phyloP scores from a whole-genome alignment of 2,888 invertebrate species.

The Ornithoptera alexandrae region DNA sequence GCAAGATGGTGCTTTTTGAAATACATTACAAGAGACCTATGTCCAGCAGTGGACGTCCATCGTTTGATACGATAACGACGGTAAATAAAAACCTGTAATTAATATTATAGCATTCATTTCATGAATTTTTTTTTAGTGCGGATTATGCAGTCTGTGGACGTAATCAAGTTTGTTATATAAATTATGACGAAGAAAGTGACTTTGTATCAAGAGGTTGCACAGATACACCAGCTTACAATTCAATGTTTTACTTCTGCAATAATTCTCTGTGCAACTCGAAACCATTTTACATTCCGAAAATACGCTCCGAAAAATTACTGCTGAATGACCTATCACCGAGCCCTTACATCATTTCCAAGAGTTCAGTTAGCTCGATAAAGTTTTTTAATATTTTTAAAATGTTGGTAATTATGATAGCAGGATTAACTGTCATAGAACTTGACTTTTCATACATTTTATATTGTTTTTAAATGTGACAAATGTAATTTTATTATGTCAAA shows the following conservation, averaged over 20 bases:
- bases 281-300: slow-evolving; percentile 34
- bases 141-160: slow-evolving; percentile 51
- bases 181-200: slow-evolving; percentile 47
- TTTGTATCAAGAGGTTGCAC: slow-evolving; percentile 58
- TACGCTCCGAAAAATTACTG: slow-evolving; percentile 23
- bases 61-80: too few relatives aligned
- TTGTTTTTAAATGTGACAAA: slow-evolving; percentile 12
- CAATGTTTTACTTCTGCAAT: slow-evolving; percentile 53
- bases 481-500: slow-evolving; percentile 13
- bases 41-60: too few relatives aligned
- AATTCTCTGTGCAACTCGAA: slow-evolving; percentile 46
- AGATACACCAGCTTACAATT: slow-evolving; percentile 50
- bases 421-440: slow-evolving; percentile 12
- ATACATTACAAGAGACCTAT: too few relatives aligned
- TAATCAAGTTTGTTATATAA: slow-evolving; percentile 56
- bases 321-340: slow-evolving; percentile 12
- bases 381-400: slow-evolving; percentile 3
- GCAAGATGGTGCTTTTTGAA: too few relatives aligned
- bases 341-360: not conserved
- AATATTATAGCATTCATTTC: too few relatives aligned
- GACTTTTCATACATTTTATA: slow-evolving; percentile 14
- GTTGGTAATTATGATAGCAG: slow-evolving; percentile 11
- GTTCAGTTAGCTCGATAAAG: slow-evolving; percentile 1
- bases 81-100: too few relatives aligned
- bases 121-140: slow-evolving; percentile 42